Percentiles rank a stretch among this genome's conserved stretches.
phyloP scores from a whole-genome alignment of 1,140 invertebrate genomes.

The Drosophila suzukii region DNA sequence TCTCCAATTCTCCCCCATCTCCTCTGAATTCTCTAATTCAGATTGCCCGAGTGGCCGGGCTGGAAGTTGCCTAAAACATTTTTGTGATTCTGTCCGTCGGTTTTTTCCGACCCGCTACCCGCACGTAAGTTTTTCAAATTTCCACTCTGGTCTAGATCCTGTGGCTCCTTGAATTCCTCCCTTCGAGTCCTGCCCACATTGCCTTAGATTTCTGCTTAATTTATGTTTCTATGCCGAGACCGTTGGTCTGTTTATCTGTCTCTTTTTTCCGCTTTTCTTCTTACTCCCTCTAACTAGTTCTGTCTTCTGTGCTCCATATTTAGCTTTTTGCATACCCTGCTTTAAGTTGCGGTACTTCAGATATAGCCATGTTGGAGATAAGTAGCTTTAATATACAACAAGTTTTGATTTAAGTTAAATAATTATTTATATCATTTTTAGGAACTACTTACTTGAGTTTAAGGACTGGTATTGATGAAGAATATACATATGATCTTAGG shows the following conservation, averaged over 20 bases:
- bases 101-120: background rate
- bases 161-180: conserved; percentile 14
- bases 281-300: background rate
- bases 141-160: conserved; percentile 13
- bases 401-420: background rate
- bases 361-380: too few species aligned
- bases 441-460: too few species aligned
- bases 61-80: conserved; percentile 68
- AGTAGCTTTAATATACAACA: background rate
- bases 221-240: conserved; percentile 69
- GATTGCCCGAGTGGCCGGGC: conserved; percentile 43
- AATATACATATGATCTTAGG: too few species aligned
- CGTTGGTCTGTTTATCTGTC: conserved; percentile 58
- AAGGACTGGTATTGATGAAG: too few species aligned
- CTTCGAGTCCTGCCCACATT: conserved; percentile 10
- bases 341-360: background rate
- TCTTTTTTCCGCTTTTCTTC: background rate
- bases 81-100: conserved; percentile 36
- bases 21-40: conserved; percentile 20
- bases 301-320: conserved; percentile 11
- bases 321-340: conserved; percentile 10
- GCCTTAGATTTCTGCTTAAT: conserved; percentile 68
- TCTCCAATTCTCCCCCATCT: conserved; percentile 1
- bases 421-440: background rate
- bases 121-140: conserved; percentile 61